Conservation (phyloP, 2,888 invertebrate genomes). For the Chromoteleia sp. region DNA sequence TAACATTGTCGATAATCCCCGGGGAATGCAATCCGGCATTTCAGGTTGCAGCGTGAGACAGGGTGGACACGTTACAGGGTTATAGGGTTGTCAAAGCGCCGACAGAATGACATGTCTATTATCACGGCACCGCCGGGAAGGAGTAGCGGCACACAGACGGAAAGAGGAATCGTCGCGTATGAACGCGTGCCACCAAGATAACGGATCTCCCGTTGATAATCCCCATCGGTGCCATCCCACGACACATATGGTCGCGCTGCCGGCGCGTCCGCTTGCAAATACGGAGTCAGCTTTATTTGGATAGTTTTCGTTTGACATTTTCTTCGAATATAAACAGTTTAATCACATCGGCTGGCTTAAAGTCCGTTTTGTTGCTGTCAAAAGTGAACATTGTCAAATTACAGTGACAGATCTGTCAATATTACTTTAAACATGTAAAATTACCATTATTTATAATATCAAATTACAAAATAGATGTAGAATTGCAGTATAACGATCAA, state of each 20-base stretch:
- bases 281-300: constrained; percentile 15
- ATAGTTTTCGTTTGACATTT: constrained; percentile 13
- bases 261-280: constrained; percentile 21
- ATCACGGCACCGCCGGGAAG: constrained; percentile 78
- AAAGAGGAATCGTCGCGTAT: constrained; percentile 74
- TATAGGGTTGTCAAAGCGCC: constrained; percentile 83
- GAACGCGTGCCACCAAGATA: constrained; percentile 83
- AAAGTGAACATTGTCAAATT: too few relatives aligned
- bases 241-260: constrained; percentile 76
- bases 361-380: too few relatives aligned
- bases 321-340: constrained; percentile 1
- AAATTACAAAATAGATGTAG: too few relatives aligned
- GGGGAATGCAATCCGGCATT: constrained; percentile 74
- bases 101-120: constrained; percentile 85
- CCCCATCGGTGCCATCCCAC: constrained; percentile 76
- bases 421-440: too few relatives aligned
- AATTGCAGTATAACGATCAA: too few relatives aligned
- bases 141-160: constrained; percentile 53
- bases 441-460: too few relatives aligned
- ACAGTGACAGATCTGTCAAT: too few relatives aligned
- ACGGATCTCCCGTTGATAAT: constrained; percentile 83
- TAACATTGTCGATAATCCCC: constrained; percentile 77
- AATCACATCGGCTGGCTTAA: too few relatives aligned
- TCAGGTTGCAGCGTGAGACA: constrained; percentile 69
- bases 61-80: constrained; percentile 80